Base-by-base conservation (phyloP, 2,113 vertebrate species). In the Bambusicola thoracicus region DNA sequence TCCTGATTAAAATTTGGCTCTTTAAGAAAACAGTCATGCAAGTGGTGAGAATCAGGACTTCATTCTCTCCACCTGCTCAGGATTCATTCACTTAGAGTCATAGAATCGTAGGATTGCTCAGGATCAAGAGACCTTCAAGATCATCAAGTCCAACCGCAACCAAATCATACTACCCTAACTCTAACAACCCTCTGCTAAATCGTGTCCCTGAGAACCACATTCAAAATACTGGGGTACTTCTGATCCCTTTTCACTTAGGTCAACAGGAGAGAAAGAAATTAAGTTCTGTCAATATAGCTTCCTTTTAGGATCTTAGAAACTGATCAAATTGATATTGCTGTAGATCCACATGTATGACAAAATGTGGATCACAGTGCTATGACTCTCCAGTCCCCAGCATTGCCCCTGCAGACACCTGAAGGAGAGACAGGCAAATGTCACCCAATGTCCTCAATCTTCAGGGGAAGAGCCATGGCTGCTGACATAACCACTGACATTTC, bases 281-380 rank as follows among this genome's bases (percentile, higher is more conserved):
- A 80, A 66, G 2, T 22, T 41, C 5, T 4, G 44, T 63, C 22
- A 27, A 10, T 0, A 14, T 16, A 19, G 40, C 56, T 72, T 22
- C 41, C 19, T 51, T 80, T 72, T 0, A 22, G 38, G 36, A 58
- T 32, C 11, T 58, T 72, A n/a, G 10, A 67, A 56, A 21, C 17
- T 43, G 1, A 20, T 41, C 10, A 6, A 32, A 22, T 22, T 1
- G 1, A 20, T 67, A 19, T 13, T 49, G 8, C 4, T 29, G 36
- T 3, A 77, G 24, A 56, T 40, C 10, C 17, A 34, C 22, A 22
- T 10, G 1, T 49, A 32, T 43, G 21, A 19, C 9, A 19, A 19
- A 21, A 32, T 18, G 25, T 48, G 30, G 30, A 22, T 72, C 17
- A 6, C 48, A 25, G 13, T 15, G 34, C 34, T 36, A 32, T 21